Evolutionary conservation across 2,888 invertebrate species (phyloP).

Genomic region (Drosophila colorata): DNA sequence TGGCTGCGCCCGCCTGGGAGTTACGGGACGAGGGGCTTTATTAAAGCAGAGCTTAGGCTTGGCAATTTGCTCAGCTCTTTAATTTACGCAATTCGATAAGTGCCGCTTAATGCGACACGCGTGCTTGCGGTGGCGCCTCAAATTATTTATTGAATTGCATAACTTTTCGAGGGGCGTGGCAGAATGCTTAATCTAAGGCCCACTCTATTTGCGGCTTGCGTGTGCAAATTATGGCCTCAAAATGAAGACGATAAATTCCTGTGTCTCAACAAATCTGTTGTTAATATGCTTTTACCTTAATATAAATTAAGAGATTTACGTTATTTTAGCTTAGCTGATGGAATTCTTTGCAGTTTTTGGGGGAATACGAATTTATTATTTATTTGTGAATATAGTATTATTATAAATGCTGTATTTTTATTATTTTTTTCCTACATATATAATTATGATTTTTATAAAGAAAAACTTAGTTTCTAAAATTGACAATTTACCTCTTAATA

Average conservation of each 20-base stretch:
- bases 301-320: slow-evolving; percentile 2
- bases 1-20: slow-evolving; percentile 36
- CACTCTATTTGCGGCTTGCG: slow-evolving; percentile 13
- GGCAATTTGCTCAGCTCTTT: slow-evolving; percentile 1
- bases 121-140: slow-evolving; percentile 9
- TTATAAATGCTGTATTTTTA: too few relatives aligned
- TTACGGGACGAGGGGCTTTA: neutral
- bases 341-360: neutral
- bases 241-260: slow-evolving; percentile 43
- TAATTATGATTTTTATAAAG: too few relatives aligned
- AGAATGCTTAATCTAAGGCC: neutral
- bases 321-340: slow-evolving; percentile 5
- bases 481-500: too few relatives aligned
- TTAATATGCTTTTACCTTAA: slow-evolving; percentile 21
- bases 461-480: too few relatives aligned
- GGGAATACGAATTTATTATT: too few relatives aligned
- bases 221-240: slow-evolving; percentile 52
- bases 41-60: slow-evolving; percentile 35
- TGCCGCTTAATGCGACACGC: slow-evolving; percentile 25
- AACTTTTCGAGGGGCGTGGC: neutral
- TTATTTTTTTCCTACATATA: too few relatives aligned
- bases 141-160: slow-evolving; percentile 8
- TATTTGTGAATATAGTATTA: too few relatives aligned
- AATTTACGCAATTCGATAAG: slow-evolving; percentile 53
- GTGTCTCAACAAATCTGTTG: slow-evolving; percentile 60